phyloP scores from a whole-genome alignment of 2,113 vertebrate species.

The Xenus cinereus region DNA sequence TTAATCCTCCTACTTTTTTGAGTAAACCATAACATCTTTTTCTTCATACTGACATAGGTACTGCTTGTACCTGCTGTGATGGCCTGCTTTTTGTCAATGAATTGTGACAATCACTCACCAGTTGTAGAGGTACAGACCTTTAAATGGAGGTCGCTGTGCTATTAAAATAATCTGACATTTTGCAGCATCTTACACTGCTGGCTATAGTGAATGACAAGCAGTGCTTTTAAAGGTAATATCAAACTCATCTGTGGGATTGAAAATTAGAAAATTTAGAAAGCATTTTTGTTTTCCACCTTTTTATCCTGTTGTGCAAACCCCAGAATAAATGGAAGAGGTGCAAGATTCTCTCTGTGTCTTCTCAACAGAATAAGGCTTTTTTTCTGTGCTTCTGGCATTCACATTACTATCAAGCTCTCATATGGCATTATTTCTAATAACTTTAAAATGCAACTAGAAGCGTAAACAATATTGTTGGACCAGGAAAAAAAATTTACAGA shows the following conservation, averaged over 20 bases:
- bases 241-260: not conserved
- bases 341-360: not conserved
- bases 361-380: fast-evolving
- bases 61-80: not conserved
- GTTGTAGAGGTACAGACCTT: not conserved
- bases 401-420: not conserved
- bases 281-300: not conserved
- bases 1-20: not conserved
- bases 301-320: not conserved
- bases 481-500: slow-evolving; percentile 16
- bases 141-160: not conserved
- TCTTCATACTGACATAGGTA: not conserved
- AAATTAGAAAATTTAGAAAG: not conserved
- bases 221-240: not conserved
- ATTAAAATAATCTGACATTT: not conserved
- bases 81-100: not conserved
- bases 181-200: not conserved
- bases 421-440: slow-evolving; percentile 4
- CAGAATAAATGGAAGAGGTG: not conserved
- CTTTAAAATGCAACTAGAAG: slow-evolving; percentile 23
- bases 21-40: not conserved
- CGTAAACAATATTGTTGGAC: slow-evolving; percentile 5
- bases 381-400: not conserved
- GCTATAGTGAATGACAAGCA: not conserved
- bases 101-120: not conserved